phyloP scores from a whole-genome alignment of 2,113 vertebrate species.

The Lagopus leucura region DNA sequence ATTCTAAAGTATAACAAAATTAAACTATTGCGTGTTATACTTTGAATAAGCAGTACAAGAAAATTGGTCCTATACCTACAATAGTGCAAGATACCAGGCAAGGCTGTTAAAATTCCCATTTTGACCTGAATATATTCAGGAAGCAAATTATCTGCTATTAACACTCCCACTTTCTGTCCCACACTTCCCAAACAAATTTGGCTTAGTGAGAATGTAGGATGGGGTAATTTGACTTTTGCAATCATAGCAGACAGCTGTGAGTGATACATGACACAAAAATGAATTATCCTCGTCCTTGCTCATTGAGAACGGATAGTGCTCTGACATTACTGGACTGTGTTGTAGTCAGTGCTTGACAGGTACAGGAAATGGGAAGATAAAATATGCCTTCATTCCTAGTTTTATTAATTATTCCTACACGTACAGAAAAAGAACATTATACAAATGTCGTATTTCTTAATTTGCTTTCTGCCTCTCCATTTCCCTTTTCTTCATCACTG shows the following conservation, averaged over 20 bases:
- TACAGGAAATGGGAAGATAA: not conserved
- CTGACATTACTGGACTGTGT: not conserved
- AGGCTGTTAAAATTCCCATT: conserved; percentile 16
- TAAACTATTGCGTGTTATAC: not conserved
- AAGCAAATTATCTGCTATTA: conserved; percentile 62
- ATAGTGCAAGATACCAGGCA: not conserved
- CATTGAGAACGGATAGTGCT: not conserved
- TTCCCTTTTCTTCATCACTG: not conserved
- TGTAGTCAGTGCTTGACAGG: not conserved
- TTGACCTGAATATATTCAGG: conserved; percentile 38
- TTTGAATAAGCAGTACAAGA: not conserved
- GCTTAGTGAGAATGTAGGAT: conserved; percentile 42
- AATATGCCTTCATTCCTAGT: not conserved
- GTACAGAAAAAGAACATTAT: not conserved
- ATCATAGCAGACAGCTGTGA: conserved; percentile 59
- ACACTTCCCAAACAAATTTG: conserved; percentile 48
- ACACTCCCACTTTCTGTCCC: conserved; percentile 28
- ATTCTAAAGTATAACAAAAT: not conserved
- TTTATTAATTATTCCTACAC: conserved; percentile 13
- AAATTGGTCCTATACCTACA: not conserved
- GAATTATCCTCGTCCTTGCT: conserved; percentile 19
- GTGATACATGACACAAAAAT: conserved; percentile 53
- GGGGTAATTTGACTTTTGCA: conserved; percentile 52
- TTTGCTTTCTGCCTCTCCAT: not conserved
- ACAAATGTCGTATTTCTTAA: not conserved